Percentiles rank a stretch among this genome's conserved stretches.
These are phyloP conservation scores for Syrrhaptes paradoxus DNA, from an alignment of 2,113 vertebrate species.

Conservation along the genomic window DNA sequence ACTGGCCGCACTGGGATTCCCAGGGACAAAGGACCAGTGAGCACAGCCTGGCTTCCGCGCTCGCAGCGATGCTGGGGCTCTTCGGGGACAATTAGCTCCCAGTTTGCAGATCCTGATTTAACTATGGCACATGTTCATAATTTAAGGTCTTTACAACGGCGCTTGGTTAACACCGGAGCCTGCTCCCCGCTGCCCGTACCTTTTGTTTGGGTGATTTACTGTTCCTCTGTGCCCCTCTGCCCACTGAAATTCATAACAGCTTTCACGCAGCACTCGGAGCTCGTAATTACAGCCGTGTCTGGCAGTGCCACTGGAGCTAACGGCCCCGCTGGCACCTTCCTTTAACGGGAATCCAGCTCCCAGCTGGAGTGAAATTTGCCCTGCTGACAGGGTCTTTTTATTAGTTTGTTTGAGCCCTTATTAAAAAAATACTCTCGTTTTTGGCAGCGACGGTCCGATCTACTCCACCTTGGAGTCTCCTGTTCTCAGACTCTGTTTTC, in stretches of 20 bases:
- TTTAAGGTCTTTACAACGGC: not conserved
- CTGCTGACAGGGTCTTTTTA: slow-evolving; percentile 46
- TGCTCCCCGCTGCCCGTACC: slow-evolving; percentile 37
- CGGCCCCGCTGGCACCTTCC: slow-evolving; percentile 63
- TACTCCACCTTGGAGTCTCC: not conserved
- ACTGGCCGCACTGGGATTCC: not conserved
- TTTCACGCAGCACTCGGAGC: slow-evolving; percentile 12
- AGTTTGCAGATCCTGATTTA: not conserved
- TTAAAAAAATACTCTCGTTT: slow-evolving; percentile 9
- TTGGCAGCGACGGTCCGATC: not conserved
- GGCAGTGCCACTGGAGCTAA: slow-evolving; percentile 57
- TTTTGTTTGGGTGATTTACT: slow-evolving; percentile 67
- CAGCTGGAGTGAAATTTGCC: slow-evolving; percentile 64
- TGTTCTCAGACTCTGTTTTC: not conserved
- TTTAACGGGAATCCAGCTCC: slow-evolving; percentile 54
- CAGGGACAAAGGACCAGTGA: not conserved
- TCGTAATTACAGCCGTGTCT: slow-evolving; percentile 49
- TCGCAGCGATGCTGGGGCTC: not conserved
- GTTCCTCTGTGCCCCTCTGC: slow-evolving; percentile 56
- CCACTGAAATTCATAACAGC: slow-evolving; percentile 52
- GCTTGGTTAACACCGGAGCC: slow-evolving; percentile 51
- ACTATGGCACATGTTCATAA: slow-evolving; percentile 31
- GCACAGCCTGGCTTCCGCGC: not conserved
- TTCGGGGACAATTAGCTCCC: not conserved
- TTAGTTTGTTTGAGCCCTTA: slow-evolving; percentile 59